These are phyloP conservation scores for Nothobranchius furzeri DNA, from an alignment of 2,113 vertebrate genomes.

Conservation along the genomic window DNA sequence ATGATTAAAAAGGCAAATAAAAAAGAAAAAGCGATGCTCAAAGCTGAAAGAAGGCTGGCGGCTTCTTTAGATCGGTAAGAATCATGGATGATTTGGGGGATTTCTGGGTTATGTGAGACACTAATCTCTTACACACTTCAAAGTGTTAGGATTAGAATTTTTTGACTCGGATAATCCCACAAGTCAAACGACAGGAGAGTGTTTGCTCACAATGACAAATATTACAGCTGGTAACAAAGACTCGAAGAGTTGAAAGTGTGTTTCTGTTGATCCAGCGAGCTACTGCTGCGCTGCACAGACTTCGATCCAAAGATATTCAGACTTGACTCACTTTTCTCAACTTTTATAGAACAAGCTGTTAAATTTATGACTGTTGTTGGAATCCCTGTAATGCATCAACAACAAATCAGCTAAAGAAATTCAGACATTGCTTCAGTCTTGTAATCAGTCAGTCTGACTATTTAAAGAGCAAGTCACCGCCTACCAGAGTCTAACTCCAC, in stretches of 20 bases:
- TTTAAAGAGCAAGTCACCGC: too few relatives aligned
- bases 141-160: slow-evolving; percentile 58
- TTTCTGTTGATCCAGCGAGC: not conserved
- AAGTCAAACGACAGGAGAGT: slow-evolving; percentile 54
- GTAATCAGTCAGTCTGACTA: too few relatives aligned
- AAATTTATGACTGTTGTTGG: too few relatives aligned
- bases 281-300: not conserved
- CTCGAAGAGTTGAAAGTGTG: not conserved
- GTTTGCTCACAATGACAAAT: slow-evolving; percentile 33
- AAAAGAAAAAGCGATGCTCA: slow-evolving; percentile 39
- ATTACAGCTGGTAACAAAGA: slow-evolving; percentile 31
- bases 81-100: slow-evolving; percentile 27
- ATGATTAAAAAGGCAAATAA: slow-evolving; percentile 18
- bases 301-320: not conserved
- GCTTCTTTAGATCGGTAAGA: slow-evolving; percentile 55
- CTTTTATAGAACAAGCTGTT: too few relatives aligned
- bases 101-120: slow-evolving; percentile 32
- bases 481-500: too few relatives aligned
- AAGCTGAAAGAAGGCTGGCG: slow-evolving; percentile 35
- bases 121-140: slow-evolving; percentile 55
- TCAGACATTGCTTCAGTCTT: too few relatives aligned
- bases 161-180: slow-evolving; percentile 54
- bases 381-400: too few relatives aligned
- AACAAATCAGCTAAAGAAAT: too few relatives aligned
- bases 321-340: too few relatives aligned